Base-by-base conservation (phyloP, 2,888 invertebrate genomes). In the Penaeus monodon region DNA sequence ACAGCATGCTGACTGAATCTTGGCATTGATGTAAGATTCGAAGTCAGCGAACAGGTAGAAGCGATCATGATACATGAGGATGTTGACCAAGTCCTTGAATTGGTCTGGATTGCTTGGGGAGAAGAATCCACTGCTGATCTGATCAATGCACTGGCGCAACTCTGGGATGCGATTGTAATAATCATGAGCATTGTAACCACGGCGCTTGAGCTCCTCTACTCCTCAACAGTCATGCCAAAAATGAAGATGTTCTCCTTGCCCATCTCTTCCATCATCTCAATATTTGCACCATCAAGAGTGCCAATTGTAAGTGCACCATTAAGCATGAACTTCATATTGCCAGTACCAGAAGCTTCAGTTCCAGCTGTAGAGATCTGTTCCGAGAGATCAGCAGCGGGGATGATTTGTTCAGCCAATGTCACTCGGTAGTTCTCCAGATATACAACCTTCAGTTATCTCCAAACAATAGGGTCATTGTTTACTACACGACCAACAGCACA, bases 261-360 rank as follows among this genome's bases (percentile, higher is more conserved):
- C 95, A 99, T 99, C 93, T 99, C 99, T 93, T 99, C 99, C 20
- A 96, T 96, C 98, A 98, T 98, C 93, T 99, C 99, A 2, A 99
- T 99, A 92, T 99, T 99, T 89, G 99, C 99, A 81, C 99, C 99
- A 93, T 99, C 99, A 93, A 99, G 94, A 10, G 99, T 99, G 88
- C 99, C 99, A 92, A 99, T 97, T n/a, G 99, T 99, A 70, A 99
- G 94, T 0, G 98, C 97, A 38, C 99, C 99, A 93, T 99, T 99
- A 92, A 99, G 94, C 97, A 97, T 97, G 94, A 99, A 99, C 94
- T 99, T 99, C 99, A 99, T 99, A 94, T 99, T 99, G 90, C 98
- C 98, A n/a, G 99, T 99, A 90, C 99, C 99, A 0, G 99, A 99
- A 0, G 99, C 99, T 92, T 99, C 99, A 0, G 99, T 99, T 91